These are phyloP conservation scores for Apamea monoglypha DNA, from an alignment of 2,888 invertebrate species.

Conservation along the genomic window DNA sequence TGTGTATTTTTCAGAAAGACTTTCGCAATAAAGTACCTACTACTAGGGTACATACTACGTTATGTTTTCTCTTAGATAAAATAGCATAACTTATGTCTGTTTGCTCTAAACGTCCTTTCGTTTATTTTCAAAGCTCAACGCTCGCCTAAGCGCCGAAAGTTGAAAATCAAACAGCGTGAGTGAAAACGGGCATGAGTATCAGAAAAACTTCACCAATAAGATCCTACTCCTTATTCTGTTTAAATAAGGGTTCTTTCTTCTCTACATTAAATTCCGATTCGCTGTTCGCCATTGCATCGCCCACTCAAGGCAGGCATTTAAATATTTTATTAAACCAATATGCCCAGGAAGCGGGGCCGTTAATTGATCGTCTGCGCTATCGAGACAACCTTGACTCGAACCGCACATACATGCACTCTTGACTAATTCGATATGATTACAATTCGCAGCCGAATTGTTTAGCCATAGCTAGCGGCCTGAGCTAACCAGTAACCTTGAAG, in stretches of 20 bases:
- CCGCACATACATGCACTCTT: conserved; percentile 58
- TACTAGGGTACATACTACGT: neutral
- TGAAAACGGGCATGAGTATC: neutral
- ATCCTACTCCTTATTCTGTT: neutral
- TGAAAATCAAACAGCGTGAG: neutral
- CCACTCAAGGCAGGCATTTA: conserved; percentile 37
- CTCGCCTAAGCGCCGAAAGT: neutral
- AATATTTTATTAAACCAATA: conserved; percentile 58
- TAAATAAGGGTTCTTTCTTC: neutral
- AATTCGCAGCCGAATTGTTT: conserved; percentile 53
- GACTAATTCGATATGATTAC: conserved; percentile 57
- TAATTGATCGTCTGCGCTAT: conserved; percentile 64
- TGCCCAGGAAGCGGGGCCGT: conserved; percentile 43
- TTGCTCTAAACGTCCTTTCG: neutral
- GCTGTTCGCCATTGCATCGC: conserved; percentile 14
- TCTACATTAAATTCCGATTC: conserved; percentile 8
- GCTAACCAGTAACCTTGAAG: conserved; percentile 46
- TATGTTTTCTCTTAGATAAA: neutral
- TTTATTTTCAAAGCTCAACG: neutral
- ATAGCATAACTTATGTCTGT: neutral
- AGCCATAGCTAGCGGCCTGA: conserved; percentile 23
- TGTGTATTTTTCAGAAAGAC: neutral
- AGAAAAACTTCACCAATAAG: neutral
- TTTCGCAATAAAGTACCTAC: neutral
- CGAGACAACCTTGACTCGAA: conserved; percentile 63